Evolutionary conservation across 2,113 vertebrate genomes (phyloP).

Genomic region (Trachemys scripta): DNA sequence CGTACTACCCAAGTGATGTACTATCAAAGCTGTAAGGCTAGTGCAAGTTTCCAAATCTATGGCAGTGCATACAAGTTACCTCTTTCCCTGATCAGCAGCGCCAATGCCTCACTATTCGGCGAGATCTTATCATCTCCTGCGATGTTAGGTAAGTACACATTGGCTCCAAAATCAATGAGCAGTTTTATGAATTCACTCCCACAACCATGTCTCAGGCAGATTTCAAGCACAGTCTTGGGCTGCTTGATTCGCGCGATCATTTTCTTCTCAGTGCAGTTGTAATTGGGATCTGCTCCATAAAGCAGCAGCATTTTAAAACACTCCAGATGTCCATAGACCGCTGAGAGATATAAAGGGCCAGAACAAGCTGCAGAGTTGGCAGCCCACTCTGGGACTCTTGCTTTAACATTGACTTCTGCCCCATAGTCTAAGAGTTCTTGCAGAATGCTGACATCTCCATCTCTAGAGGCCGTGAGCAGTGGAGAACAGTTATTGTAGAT

Average conservation of each 20-base stretch:
- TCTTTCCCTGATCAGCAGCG: constrained; percentile 88
- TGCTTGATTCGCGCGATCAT: constrained; percentile 84
- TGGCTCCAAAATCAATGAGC: constrained; percentile 94
- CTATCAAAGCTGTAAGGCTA: fast-evolving
- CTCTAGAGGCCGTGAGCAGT: constrained; percentile 87
- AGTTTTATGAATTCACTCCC: constrained; percentile 85
- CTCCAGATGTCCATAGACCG: constrained; percentile 90
- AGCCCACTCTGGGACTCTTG: constrained; percentile 88
- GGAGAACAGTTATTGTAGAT: constrained; percentile 93
- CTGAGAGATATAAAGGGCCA: constrained; percentile 91
- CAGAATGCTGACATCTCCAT: constrained; percentile 85
- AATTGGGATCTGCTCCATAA: constrained; percentile 91
- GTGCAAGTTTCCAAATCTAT: fast-evolving
- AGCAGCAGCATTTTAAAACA: constrained; percentile 91
- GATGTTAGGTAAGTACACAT: constrained; percentile 87
- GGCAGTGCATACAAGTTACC: constrained; percentile 66
- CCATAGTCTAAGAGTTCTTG: constrained; percentile 87
- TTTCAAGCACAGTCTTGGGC: constrained; percentile 90
- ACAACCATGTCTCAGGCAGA: constrained; percentile 90
- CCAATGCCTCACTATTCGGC: constrained; percentile 81
- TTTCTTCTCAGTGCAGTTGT: constrained; percentile 89
- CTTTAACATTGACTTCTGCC: constrained; percentile 86
- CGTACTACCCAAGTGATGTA: fast-evolving
- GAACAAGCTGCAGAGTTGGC: constrained; percentile 84
- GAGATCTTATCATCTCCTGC: constrained; percentile 74